Conservation (phyloP, 2,888 invertebrate genomes). For the Hypena proboscidalis region DNA sequence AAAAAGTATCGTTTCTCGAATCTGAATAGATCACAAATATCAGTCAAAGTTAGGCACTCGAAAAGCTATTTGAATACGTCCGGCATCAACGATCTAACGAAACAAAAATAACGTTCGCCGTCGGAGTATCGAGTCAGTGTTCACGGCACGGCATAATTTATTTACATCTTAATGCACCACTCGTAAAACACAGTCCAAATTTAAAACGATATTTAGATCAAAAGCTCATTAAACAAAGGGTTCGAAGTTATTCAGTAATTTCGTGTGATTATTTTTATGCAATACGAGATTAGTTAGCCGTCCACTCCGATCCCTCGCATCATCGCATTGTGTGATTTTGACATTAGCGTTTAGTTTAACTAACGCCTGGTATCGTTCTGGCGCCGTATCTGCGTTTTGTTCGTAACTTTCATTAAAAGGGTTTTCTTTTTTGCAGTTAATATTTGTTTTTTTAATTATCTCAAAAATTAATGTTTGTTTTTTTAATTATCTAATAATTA, state of each 20-base stretch:
- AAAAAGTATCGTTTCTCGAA: too few species aligned
- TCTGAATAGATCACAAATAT: not conserved
- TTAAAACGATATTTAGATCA: not conserved
- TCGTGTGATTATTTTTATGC: slow-evolving; percentile 10
- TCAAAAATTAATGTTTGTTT: too few species aligned
- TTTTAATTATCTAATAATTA: too few species aligned
- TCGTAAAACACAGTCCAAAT: not conserved
- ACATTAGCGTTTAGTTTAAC: slow-evolving; percentile 7
- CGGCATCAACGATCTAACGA: slow-evolving; percentile 26
- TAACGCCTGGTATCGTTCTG: too few species aligned
- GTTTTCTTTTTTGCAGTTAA: too few species aligned
- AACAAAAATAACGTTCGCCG: slow-evolving; percentile 48
- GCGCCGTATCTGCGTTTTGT: slow-evolving; percentile 1
- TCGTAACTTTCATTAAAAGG: too few species aligned
- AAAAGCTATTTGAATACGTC: slow-evolving; percentile 31
- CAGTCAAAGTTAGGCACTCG: slow-evolving; percentile 7
- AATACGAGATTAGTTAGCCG: slow-evolving; percentile 1
- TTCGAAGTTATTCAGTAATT: slow-evolving; percentile 3
- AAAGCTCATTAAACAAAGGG: slow-evolving; percentile 1
- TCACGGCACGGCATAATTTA: slow-evolving; percentile 15
- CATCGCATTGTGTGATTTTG: not conserved
- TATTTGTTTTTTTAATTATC: too few species aligned
- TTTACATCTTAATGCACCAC: slow-evolving; percentile 5
- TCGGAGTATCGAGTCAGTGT: slow-evolving; percentile 7
- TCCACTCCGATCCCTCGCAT: slow-evolving; percentile 2